Conservation (phyloP, 2,888 invertebrate genomes). For the Dryomyza anilis region DNA sequence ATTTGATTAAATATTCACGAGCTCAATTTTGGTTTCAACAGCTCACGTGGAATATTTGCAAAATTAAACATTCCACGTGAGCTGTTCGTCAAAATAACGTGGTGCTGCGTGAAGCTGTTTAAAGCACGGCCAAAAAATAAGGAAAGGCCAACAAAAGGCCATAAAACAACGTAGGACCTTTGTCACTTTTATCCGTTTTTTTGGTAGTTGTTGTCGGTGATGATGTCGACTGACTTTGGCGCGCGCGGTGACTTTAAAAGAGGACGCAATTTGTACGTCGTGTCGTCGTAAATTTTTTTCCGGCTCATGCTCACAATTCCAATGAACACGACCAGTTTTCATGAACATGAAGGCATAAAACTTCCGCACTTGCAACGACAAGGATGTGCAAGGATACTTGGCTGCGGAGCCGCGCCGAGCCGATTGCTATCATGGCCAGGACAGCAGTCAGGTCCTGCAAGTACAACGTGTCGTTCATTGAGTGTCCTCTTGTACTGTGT, state of each 20-base stretch:
- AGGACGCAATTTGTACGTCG: conserved; percentile 34
- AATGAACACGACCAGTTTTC: conserved; percentile 27
- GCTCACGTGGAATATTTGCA: neutral
- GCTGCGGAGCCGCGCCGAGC: neutral
- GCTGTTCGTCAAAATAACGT: conserved; percentile 11
- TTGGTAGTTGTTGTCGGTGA: neutral
- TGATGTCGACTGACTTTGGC: neutral
- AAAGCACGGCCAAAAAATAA: neutral
- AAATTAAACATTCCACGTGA: conserved; percentile 13
- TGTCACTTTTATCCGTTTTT: neutral
- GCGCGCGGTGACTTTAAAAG: neutral
- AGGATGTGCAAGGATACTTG: conserved; percentile 15
- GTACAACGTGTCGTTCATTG: neutral
- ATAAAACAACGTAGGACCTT: conserved; percentile 12
- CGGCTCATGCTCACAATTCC: conserved; percentile 31
- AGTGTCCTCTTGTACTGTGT: conserved; percentile 23
- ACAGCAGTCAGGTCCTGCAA: conserved; percentile 11
- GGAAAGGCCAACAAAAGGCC: conserved; percentile 1
- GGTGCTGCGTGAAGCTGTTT: neutral
- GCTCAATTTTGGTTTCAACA: too few relatives aligned
- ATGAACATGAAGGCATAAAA: conserved; percentile 28
- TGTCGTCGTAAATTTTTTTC: conserved; percentile 31
- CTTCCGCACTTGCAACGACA: conserved; percentile 6
- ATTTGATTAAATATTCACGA: too few relatives aligned
- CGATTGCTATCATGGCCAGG: conserved; percentile 23